phyloP scores from a whole-genome alignment of 2,797 vertebrate genomes.

The Coilia nasus region DNA sequence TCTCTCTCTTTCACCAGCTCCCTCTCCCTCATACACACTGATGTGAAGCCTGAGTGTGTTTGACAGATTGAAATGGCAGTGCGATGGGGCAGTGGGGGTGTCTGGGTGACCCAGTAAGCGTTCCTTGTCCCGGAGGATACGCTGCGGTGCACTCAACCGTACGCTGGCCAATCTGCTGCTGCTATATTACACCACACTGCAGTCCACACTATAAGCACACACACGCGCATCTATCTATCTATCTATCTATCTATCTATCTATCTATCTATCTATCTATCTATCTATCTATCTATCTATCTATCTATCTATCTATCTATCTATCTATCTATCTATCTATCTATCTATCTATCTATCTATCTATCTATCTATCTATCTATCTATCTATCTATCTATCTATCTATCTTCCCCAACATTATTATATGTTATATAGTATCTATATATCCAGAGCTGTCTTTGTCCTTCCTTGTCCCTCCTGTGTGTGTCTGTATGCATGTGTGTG shows the following conservation, averaged over 20 bases:
- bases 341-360: not conserved
- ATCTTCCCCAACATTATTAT: too few relatives aligned
- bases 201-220: not conserved
- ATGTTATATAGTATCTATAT: too few relatives aligned
- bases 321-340: too few relatives aligned
- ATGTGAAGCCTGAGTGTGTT: not conserved
- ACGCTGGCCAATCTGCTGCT: not conserved
- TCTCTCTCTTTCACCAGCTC: not conserved
- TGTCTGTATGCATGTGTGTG: too few relatives aligned
- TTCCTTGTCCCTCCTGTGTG: too few relatives aligned
- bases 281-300: too few relatives aligned
- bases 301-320: too few relatives aligned
- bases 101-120: not conserved
- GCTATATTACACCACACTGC: not conserved
- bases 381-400: too few relatives aligned
- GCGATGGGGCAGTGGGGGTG: not conserved
- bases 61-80: conserved; percentile 1
- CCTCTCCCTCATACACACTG: not conserved
- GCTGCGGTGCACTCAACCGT: not conserved
- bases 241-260: not conserved
- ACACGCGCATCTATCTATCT: not conserved
- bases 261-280: not conserved
- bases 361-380: not conserved
- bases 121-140: not conserved
- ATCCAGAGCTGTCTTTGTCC: too few relatives aligned